A percentile compares a stretch with the other conserved stretches of the same genome.
Conservation (phyloP, 2,888 invertebrate genomes). For the Caenorhabditis sp. region DNA sequence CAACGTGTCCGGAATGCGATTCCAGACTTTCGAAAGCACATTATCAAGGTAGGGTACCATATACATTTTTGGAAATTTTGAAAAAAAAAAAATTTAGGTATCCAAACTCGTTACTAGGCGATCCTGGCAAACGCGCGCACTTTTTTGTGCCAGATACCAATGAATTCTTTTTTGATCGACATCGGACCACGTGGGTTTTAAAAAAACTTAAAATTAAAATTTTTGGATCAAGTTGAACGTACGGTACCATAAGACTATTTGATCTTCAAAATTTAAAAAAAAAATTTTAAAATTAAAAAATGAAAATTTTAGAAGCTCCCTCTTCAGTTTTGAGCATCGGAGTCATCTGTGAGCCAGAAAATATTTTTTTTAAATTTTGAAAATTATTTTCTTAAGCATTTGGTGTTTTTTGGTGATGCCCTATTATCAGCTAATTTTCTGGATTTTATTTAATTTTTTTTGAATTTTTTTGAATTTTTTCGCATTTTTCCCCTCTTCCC, state of each 20-base stretch:
- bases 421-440: not conserved
- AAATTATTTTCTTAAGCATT: not conserved
- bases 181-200: conserved; percentile 74
- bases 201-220: not conserved
- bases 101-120: conserved; percentile 80
- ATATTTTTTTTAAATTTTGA: conserved; percentile 5
- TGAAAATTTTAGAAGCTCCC: conserved; percentile 5
- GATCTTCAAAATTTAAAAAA: not conserved
- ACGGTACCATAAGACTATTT: too few relatives aligned
- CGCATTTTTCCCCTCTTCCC: not conserved
- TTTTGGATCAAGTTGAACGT: too few relatives aligned
- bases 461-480: too few relatives aligned
- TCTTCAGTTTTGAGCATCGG: conserved; percentile 26
- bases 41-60: conserved; percentile 74
- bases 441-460: not conserved
- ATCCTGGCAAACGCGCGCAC: conserved; percentile 74
- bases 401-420: conserved; percentile 31
- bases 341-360: conserved; percentile 35
- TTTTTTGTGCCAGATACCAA: conserved; percentile 76
- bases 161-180: conserved; percentile 83
- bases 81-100: too few relatives aligned
- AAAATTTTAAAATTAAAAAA: not conserved
- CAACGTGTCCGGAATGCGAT: conserved; percentile 81
- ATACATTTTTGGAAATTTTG: too few relatives aligned
- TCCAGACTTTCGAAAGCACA: conserved; percentile 80